A percentile compares a stretch with the other conserved stretches of the same genome.
phyloP scores from a whole-genome alignment of 2,797 vertebrate genomes.

The Adrianichthys oophorus region DNA sequence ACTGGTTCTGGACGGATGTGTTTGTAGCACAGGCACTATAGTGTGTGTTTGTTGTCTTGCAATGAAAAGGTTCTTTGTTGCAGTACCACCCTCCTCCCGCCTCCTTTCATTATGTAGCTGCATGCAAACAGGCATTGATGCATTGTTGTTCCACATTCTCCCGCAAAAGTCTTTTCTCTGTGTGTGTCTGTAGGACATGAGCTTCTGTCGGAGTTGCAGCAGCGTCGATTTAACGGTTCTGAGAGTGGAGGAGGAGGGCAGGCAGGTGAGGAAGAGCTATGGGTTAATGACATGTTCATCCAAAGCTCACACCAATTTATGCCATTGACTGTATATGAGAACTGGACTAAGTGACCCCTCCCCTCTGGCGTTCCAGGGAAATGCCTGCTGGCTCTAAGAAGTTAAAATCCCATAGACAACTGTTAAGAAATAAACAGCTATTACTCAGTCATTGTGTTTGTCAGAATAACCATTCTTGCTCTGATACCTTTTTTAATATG shows the following conservation, averaged over 20 bases:
- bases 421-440: too few relatives aligned
- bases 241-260: constrained; percentile 80
- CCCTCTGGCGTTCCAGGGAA: too few relatives aligned
- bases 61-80: constrained; percentile 58
- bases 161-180: neutral
- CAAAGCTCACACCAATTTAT: too few relatives aligned
- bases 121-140: constrained; percentile 37
- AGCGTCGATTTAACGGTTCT: constrained; percentile 92
- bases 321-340: too few relatives aligned
- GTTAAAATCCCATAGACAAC: too few relatives aligned
- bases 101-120: constrained; percentile 32
- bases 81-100: constrained; percentile 51
- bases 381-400: too few relatives aligned
- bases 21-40: neutral
- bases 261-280: constrained; percentile 58
- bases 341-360: too few relatives aligned
- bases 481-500: too few relatives aligned
- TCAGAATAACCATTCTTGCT: too few relatives aligned
- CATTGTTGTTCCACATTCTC: constrained; percentile 36
- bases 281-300: too few relatives aligned
- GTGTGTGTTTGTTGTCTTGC: constrained; percentile 20
- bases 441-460: too few relatives aligned
- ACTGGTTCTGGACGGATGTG: constrained; percentile 9
- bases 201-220: constrained; percentile 93
- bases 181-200: constrained; percentile 84